Conservation (phyloP, 2,797 vertebrate species). For the Natrix natrix region DNA sequence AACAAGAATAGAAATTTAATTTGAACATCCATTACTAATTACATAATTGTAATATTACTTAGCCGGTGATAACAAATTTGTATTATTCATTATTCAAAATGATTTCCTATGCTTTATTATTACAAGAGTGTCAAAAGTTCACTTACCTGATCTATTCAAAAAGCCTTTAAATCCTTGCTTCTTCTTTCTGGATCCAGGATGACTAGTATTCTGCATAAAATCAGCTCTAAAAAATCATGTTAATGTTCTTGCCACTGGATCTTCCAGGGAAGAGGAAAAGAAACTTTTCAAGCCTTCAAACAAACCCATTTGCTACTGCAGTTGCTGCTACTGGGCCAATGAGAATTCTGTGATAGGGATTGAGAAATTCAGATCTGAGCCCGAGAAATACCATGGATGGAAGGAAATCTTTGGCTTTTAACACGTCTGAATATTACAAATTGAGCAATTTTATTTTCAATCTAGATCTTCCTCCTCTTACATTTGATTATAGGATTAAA, state of each 20-base stretch:
- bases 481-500: background rate
- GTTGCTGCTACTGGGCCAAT: background rate
- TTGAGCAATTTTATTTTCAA: background rate
- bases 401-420: background rate
- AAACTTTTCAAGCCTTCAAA: background rate
- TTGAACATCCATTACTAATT: background rate
- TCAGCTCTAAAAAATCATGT: background rate
- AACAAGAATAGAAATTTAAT: constrained; percentile 30
- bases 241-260: background rate
- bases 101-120: constrained; percentile 4
- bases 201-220: background rate
- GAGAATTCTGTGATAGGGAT: background rate
- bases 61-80: constrained; percentile 15
- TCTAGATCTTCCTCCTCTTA: background rate
- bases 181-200: background rate
- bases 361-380: background rate
- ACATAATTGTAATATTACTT: background rate
- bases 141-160: background rate
- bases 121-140: background rate
- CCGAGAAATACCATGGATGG: background rate
- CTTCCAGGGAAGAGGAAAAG: background rate
- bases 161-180: background rate
- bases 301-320: background rate
- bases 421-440: background rate
- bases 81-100: constrained; percentile 34